Evolutionary conservation across 2,797 vertebrate species (phyloP), one percentile per base, ranked within the genome.

Genomic region (Setipinna tenuifilis): DNA sequence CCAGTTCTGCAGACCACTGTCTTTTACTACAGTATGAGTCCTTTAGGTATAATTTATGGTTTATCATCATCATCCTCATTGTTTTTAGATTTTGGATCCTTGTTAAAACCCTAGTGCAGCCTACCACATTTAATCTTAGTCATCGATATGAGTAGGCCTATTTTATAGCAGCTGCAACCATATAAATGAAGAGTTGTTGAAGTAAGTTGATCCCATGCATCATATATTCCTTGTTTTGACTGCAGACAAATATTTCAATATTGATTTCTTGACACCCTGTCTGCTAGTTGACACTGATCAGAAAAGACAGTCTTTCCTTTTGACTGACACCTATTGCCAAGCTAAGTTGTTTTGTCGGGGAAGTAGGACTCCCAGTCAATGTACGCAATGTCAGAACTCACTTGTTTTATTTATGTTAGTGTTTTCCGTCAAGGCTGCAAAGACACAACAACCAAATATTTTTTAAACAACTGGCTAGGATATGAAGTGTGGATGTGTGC

Each of bases 371-470:
- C 68, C 23, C 14, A 25, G 62, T 68, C 25, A 68, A 0, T 28
- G 25, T 68, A 31, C 31, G 41, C 68, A 35, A 59, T 21, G 58
- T 75, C 35, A 41, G 17, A 19, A 41, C 31, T 75, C 31, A 71
- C 28, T 17, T 71, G 68, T 35, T 16, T 75, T 68, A 31, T 68
- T 68, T 68, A 28, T 68, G 25, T 10, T 65, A 25, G 23, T 68
- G 65, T 3, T 28, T 68, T 31, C 65, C 65, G 25, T 31, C 25
- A 71, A 71, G 65, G 31, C 10, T 16, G 28, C 28, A 17, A 62
- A n/a, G 65, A 17, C 65, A 71, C 65, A 71, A 71, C 65, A 71
- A 11, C 12, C 28, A 71, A 23, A 31, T 71, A 71, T 71, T 65
- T 35, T 3, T 14, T 31, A 28, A 2, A 71, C 65, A 71, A 71